phyloP scores from a whole-genome alignment of 2,113 vertebrate species.

The Cricetomys ansorgei region DNA sequence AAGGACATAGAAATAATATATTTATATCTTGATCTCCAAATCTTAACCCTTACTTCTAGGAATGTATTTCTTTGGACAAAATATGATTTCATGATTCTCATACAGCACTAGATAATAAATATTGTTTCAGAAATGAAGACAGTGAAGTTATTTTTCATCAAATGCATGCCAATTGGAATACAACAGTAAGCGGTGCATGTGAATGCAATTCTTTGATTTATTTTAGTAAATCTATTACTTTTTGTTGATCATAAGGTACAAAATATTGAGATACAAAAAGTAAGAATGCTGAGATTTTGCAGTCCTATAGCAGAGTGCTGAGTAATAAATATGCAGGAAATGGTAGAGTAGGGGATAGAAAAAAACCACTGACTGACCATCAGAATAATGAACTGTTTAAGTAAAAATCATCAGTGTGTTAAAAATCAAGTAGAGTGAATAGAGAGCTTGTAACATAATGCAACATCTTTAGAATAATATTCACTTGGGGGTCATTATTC shows the following conservation, averaged over 20 bases:
- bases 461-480: no score
- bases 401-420: background rate
- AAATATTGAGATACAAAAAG: background rate
- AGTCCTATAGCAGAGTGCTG: background rate
- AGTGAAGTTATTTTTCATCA: background rate
- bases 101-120: background rate
- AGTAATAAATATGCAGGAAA: background rate
- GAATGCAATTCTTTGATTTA: background rate
- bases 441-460: no score
- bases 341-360: background rate
- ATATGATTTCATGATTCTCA: background rate
- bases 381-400: background rate
- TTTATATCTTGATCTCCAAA: background rate
- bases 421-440: background rate
- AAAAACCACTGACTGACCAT: background rate
- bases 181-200: background rate
- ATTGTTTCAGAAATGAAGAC: background rate
- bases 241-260: background rate
- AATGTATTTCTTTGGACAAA: background rate
- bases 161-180: background rate
- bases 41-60: background rate
- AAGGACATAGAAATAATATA: background rate
- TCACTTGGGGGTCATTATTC: no score
- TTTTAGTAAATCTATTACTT: background rate
- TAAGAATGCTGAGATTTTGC: background rate